Conservation (phyloP, 2,797 vertebrate species). For the Myripristis murdjan region DNA sequence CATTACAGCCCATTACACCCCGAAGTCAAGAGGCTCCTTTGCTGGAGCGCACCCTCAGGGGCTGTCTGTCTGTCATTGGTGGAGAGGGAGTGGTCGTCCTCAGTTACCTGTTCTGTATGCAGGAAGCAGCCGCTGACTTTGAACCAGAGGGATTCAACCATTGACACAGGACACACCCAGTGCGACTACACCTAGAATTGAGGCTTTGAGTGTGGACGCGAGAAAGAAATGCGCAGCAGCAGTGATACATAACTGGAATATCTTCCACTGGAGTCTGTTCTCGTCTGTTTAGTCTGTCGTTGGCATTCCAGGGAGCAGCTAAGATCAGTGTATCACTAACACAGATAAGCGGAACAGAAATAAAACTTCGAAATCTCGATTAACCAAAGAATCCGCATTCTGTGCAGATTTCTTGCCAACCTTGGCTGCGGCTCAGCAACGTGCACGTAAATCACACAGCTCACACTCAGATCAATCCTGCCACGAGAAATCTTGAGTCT, state of each 20-base stretch:
- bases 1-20: conserved; percentile 45
- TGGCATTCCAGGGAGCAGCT: neutral
- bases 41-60: conserved; percentile 41
- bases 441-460: too few relatives aligned
- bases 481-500: too few relatives aligned
- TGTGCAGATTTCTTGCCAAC: neutral
- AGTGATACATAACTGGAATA: too few relatives aligned
- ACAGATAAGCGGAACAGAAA: neutral
- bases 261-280: too few relatives aligned
- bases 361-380: too few relatives aligned
- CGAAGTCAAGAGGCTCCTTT: conserved; percentile 49
- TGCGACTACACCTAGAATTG: conserved; percentile 10
- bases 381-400: too few relatives aligned
- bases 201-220: neutral
- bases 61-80: conserved; percentile 30
- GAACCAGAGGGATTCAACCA: conserved; percentile 36
- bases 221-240: too few relatives aligned
- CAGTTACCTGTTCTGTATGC: conserved; percentile 30
- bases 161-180: conserved; percentile 10
- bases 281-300: neutral
- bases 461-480: too few relatives aligned
- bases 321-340: neutral
- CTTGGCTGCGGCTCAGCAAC: neutral
- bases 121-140: conserved; percentile 39
- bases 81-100: conserved; percentile 63